Conservation (phyloP, 1,140 invertebrate genomes). For the Plodia interpunctella region DNA sequence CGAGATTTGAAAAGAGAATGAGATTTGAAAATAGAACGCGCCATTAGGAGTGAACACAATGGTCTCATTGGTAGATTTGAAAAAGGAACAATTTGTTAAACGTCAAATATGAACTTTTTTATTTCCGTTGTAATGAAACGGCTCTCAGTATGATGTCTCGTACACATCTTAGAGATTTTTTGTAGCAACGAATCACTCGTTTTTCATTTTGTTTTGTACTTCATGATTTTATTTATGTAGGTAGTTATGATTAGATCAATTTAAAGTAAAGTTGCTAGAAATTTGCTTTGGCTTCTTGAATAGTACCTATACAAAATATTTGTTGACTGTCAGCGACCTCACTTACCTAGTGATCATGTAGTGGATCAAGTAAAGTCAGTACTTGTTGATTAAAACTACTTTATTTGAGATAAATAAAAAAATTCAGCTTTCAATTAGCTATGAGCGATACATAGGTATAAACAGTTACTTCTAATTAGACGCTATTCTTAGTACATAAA, state of each 20-base stretch:
- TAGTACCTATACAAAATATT: too few relatives aligned
- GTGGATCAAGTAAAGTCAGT: too few relatives aligned
- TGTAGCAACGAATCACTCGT: slow-evolving; percentile 49
- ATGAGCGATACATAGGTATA: too few relatives aligned
- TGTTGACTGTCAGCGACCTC: too few relatives aligned
- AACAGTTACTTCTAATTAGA: too few relatives aligned
- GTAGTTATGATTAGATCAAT: neutral
- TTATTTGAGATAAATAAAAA: too few relatives aligned
- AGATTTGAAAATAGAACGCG: slow-evolving; percentile 76
- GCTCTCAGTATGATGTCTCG: slow-evolving; percentile 66
- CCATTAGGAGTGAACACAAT: slow-evolving; percentile 74
- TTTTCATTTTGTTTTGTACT: slow-evolving; percentile 64
- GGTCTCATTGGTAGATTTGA: slow-evolving; percentile 75
- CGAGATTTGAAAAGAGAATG: slow-evolving; percentile 75
- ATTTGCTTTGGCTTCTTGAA: too few relatives aligned
- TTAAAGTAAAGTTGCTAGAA: too few relatives aligned
- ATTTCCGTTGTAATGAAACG: slow-evolving; percentile 70
- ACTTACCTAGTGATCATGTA: too few relatives aligned
- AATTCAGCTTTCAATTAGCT: too few relatives aligned
- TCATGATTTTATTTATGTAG: slow-evolving; percentile 15
- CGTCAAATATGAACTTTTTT: slow-evolving; percentile 76
- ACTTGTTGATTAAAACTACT: too few relatives aligned
- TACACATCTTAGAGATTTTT: slow-evolving; percentile 58
- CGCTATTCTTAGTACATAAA: too few relatives aligned
- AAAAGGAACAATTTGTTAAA: slow-evolving; percentile 78